These are phyloP conservation scores for Drosophila pullipes DNA, from an alignment of 2,888 invertebrate species.

Conservation along the genomic window DNA sequence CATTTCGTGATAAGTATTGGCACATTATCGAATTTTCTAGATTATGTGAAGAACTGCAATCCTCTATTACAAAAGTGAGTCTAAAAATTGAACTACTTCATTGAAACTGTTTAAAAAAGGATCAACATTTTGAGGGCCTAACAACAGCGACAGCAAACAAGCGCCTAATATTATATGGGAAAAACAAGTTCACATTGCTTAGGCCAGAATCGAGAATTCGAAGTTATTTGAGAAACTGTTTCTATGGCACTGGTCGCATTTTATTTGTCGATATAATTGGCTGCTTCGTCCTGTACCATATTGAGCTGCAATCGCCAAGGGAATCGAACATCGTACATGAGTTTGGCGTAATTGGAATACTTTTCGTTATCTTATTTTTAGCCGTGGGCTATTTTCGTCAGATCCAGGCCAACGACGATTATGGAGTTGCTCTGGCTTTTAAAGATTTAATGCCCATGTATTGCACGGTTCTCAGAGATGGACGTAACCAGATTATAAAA, in stretches of 20 bases:
- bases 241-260: slow-evolving; percentile 25
- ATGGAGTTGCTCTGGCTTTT: slow-evolving; percentile 37
- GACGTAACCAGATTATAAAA: slow-evolving; percentile 36
- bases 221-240: slow-evolving; percentile 22
- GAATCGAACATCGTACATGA: neutral
- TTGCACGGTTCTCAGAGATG: slow-evolving; percentile 63
- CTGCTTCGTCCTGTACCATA: slow-evolving; percentile 20
- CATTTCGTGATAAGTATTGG: accelerated
- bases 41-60: neutral
- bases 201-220: neutral
- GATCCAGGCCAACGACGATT: slow-evolving; percentile 41
- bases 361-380: slow-evolving; percentile 32
- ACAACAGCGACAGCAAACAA: slow-evolving; percentile 8
- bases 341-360: slow-evolving; percentile 6
- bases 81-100: neutral
- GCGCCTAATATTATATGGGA: slow-evolving; percentile 39
- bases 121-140: slow-evolving; percentile 37
- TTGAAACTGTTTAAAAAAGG: accelerated
- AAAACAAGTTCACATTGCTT: slow-evolving; percentile 39
- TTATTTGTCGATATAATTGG: slow-evolving; percentile 16
- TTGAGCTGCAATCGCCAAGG: accelerated
- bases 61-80: neutral
- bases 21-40: neutral
- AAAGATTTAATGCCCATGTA: slow-evolving; percentile 48
- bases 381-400: slow-evolving; percentile 21